A percentile compares a stretch with the other conserved stretches of the same genome.
Conservation (phyloP, 2,113 vertebrate genomes). For the Eulacestoma nigropectus region DNA sequence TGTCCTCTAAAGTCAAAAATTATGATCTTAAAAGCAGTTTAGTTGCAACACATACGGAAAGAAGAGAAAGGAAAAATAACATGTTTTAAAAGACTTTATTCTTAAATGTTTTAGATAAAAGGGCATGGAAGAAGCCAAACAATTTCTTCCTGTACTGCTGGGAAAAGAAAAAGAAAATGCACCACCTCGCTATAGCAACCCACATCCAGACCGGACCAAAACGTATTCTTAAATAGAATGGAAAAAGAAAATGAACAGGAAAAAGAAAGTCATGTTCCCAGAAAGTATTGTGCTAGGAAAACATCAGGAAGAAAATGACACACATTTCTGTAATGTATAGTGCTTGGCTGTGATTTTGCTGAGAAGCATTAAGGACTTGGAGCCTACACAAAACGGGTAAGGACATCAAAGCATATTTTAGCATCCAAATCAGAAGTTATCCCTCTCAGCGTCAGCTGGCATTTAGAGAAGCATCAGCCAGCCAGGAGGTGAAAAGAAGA, state of each 20-base stretch:
- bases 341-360: not conserved
- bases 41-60: not conserved
- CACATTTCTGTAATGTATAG: not conserved
- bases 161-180: not conserved
- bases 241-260: not conserved
- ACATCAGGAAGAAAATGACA: not conserved
- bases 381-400: not conserved
- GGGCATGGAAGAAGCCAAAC: not conserved
- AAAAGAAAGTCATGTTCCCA: not conserved
- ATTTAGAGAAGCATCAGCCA: not conserved
- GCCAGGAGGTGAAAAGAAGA: not conserved
- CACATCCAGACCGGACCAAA: fast-evolving
- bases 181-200: not conserved
- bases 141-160: not conserved
- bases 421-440: not conserved
- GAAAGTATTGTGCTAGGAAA: not conserved
- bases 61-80: not conserved
- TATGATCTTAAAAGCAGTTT: not conserved
- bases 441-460: not conserved
- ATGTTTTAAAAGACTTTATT: not conserved
- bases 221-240: not conserved
- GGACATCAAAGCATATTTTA: not conserved
- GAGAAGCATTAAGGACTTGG: not conserved
- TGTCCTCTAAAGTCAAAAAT: not conserved
- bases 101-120: not conserved